A percentile compares a stretch with the other conserved stretches of the same genome.
phyloP scores from a whole-genome alignment of 2,888 invertebrate genomes.

The Caenorhabditis japonica region DNA sequence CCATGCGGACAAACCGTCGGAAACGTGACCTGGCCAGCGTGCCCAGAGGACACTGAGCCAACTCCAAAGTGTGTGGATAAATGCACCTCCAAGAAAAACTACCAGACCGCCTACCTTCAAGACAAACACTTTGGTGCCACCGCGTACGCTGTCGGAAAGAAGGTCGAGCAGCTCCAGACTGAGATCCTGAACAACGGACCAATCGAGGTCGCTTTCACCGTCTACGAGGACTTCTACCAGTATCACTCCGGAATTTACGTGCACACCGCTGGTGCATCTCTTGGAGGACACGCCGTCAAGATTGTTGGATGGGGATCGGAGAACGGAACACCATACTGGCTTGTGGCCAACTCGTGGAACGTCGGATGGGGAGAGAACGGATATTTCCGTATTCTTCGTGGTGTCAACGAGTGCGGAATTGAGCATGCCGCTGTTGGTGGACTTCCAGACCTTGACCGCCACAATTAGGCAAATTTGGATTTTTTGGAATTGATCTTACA shows the following conservation, averaged over 20 bases:
- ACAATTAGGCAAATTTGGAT: slow-evolving; percentile 9
- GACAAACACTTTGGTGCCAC: slow-evolving; percentile 57
- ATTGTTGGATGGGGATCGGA: slow-evolving; percentile 89
- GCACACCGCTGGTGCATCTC: slow-evolving; percentile 80
- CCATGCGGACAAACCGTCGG: slow-evolving; percentile 90
- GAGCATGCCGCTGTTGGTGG: slow-evolving; percentile 56
- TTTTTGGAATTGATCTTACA: too few relatives aligned
- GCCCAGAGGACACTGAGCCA: slow-evolving; percentile 20
- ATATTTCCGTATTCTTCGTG: slow-evolving; percentile 52
- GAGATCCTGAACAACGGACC: slow-evolving; percentile 87
- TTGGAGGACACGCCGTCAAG: slow-evolving; percentile 88
- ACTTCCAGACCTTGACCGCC: slow-evolving; percentile 44
- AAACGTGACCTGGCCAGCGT: slow-evolving; percentile 81
- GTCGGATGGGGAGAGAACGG: slow-evolving; percentile 88
- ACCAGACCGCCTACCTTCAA: slow-evolving; percentile 25
- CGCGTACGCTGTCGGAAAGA: slow-evolving; percentile 79
- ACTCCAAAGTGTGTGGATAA: slow-evolving; percentile 50
- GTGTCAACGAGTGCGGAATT: slow-evolving; percentile 58
- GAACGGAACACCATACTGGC: slow-evolving; percentile 85
- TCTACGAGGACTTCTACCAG: slow-evolving; percentile 87
- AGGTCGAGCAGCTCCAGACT: slow-evolving; percentile 84
- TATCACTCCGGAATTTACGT: slow-evolving; percentile 84
- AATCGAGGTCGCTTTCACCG: slow-evolving; percentile 89
- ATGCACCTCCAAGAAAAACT: slow-evolving; percentile 40
- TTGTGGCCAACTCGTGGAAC: slow-evolving; percentile 93